Evolutionary conservation across 2,797 vertebrate species (phyloP), one percentile per base, ranked within the genome.

Genomic region (Tokudaia tokunoshimensis): DNA sequence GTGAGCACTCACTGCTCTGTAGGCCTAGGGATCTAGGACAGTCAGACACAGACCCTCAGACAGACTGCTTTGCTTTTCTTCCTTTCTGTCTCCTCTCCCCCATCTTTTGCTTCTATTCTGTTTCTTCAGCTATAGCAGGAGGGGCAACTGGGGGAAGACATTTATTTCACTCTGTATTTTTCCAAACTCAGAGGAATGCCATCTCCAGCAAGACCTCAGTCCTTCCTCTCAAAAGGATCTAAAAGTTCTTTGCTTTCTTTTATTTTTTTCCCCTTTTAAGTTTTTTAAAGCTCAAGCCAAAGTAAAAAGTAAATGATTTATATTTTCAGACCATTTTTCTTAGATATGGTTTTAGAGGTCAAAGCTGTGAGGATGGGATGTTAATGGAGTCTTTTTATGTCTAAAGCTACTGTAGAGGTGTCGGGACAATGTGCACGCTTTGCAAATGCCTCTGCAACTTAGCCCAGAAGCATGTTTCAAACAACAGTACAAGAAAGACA

Each of bases 311-410:
- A 74, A 6, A 47, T 15, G 72, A 37, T 94, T 96, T 94, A 50
- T 24, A 89, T 70, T 76, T 74, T 57, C 34, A 37, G 92, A 91
- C 83, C 55, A 88, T 78, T 96, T 97, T 67, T 96, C 55, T 92
- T 96, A 65, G 14, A 44, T 1, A 11, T 67, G 31, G 22, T 47
- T 96, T 93, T 94, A 83, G 75, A 91, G 92, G 59, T 93, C 92
- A 81, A 75, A 57, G 47, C 78, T 89, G 59, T 50, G 59, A 83
- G 70, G 63, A 41, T 81, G 85, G 85, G 91, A 91, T 52, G 92
- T 75, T 84, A 80, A 91, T 91, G 82, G 89, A 61, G 47, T 79
- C 79, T 92, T 52, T 96, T 97, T 91, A 93, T 95, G 80, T 93
- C 79, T 89, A 95, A 88, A 81, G 67, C 50, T 76, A 74, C 31